Evolutionary conservation across 1,140 invertebrate species (phyloP).

Genomic region (Diprion similis): DNA sequence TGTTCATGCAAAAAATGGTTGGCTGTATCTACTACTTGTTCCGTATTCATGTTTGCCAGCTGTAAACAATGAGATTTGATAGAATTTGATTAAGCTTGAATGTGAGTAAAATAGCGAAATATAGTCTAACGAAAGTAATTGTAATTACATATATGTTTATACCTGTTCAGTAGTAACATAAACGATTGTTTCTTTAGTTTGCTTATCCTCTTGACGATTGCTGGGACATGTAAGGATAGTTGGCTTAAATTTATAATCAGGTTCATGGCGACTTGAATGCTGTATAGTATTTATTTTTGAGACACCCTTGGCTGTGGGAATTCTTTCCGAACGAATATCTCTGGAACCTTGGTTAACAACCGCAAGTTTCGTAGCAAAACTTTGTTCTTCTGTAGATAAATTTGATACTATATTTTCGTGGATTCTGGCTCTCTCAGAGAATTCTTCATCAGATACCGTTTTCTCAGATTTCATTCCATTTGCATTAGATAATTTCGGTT

Average conservation of each 20-base stretch:
- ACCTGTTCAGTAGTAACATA: constrained; percentile 48
- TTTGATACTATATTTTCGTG: background rate
- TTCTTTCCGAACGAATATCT: background rate
- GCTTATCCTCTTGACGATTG: constrained; percentile 26
- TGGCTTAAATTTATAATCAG: too few relatives aligned
- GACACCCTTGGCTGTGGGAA: background rate
- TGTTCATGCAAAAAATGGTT: constrained; percentile 36
- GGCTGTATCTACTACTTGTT: constrained; percentile 39
- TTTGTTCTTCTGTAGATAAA: background rate
- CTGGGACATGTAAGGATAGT: too few relatives aligned
- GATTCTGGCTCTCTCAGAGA: background rate
- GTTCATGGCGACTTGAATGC: too few relatives aligned
- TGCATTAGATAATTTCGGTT: background rate
- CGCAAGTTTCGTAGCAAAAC: background rate
- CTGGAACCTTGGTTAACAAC: background rate
- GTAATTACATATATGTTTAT: background rate
- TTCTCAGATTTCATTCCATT: too few relatives aligned
- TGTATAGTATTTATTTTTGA: too few relatives aligned
- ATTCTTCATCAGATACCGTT: too few relatives aligned
- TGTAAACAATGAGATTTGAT: constrained; percentile 25
- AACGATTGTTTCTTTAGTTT: constrained; percentile 37
- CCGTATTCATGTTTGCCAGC: constrained; percentile 43
- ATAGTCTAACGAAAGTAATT: too few relatives aligned
- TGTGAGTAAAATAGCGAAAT: background rate
- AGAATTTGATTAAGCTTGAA: background rate